phyloP scores from a whole-genome alignment of 2,888 invertebrate genomes.

The Rotaria macrura region DNA sequence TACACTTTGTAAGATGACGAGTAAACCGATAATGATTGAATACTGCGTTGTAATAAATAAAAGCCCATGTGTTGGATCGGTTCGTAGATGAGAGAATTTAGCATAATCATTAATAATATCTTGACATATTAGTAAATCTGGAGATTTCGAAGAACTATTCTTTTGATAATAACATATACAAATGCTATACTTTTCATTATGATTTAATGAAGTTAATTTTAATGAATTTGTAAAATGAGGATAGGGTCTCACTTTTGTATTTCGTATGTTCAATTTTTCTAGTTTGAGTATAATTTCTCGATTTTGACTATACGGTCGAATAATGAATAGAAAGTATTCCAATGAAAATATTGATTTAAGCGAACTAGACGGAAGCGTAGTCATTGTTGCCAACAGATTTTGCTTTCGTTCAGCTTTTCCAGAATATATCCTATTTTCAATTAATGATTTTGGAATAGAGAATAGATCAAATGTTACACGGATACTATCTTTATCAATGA shows the following conservation, averaged over 20 bases:
- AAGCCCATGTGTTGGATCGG: not conserved
- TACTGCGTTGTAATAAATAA: not conserved
- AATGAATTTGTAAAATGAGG: not conserved
- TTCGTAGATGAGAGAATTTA: not conserved
- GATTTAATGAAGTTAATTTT: not conserved
- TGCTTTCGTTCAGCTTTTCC: not conserved
- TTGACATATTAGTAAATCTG: constrained; percentile 11
- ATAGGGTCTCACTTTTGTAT: not conserved
- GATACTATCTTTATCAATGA: constrained; percentile 1
- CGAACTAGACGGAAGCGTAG: not conserved
- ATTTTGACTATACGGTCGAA: not conserved
- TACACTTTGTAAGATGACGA: not conserved
- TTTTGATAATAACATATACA: not conserved
- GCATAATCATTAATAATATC: constrained; percentile 12
- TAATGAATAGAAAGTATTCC: constrained; percentile 4
- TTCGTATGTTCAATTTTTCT: not conserved
- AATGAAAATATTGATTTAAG: not conserved
- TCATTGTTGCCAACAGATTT: not conserved
- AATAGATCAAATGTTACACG: not conserved
- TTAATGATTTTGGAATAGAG: not conserved
- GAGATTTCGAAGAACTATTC: not conserved
- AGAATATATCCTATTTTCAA: not conserved
- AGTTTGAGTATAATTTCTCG: not conserved
- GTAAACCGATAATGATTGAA: not conserved
- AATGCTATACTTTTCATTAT: not conserved